phyloP scores from a whole-genome alignment of 2,113 vertebrate species.

The Neogobius melanostomus region DNA sequence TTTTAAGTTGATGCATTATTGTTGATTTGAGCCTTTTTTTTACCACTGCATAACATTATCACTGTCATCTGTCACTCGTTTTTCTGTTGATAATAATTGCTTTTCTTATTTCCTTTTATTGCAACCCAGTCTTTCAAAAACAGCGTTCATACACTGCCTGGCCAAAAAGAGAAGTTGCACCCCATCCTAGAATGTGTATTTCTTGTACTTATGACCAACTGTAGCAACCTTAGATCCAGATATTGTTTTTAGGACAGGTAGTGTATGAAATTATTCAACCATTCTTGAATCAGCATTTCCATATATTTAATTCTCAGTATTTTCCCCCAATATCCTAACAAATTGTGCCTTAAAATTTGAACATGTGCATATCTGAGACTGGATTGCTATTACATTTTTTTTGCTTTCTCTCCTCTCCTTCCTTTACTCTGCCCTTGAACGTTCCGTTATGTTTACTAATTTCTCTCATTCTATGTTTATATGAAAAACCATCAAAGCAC shows the following conservation, averaged over 20 bases:
- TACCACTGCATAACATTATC: conserved; percentile 50
- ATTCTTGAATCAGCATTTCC: too few species aligned
- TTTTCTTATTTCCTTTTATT: conserved; percentile 41
- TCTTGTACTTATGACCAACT: too few species aligned
- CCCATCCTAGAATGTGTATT: too few species aligned
- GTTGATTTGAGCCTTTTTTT: conserved; percentile 71
- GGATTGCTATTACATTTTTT: not conserved
- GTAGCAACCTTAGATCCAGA: too few species aligned
- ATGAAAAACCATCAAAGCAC: conserved; percentile 46
- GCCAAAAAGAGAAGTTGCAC: too few species aligned
- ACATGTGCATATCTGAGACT: not conserved
- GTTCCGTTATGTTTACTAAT: conserved; percentile 25
- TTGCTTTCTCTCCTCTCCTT: not conserved
- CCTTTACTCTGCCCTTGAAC: conserved; percentile 24
- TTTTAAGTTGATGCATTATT: conserved; percentile 86
- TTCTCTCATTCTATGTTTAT: conserved; percentile 47
- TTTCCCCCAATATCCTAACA: too few species aligned
- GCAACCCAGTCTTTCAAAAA: conserved; percentile 26
- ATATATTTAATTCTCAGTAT: too few species aligned
- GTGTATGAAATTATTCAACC: too few species aligned
- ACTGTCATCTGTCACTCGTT: conserved; percentile 26
- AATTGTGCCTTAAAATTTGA: not conserved
- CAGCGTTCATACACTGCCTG: too few species aligned
- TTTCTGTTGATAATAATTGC: conserved; percentile 25
- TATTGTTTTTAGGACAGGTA: too few species aligned